Evolutionary conservation across 64 coral and sea anemone genomes (phyloP), one percentile per base, ranked within the genome.

Genomic region (Dendrophyllia cribrosa): DNA sequence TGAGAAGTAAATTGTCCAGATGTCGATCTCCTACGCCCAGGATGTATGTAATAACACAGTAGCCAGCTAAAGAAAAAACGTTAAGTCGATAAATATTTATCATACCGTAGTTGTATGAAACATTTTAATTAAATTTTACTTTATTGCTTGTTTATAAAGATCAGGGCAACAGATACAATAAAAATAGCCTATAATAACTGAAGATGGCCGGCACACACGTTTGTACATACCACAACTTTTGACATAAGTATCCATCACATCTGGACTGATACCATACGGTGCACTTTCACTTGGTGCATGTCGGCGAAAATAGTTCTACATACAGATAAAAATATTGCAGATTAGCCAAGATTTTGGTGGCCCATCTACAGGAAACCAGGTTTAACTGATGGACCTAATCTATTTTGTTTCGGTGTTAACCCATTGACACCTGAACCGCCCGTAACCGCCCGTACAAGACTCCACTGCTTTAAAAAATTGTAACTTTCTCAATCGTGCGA

Each of bases 171-270:
- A 34, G 2, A 34, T 34, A 34, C 34, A 34, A 34, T 34, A 34
- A 34, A 34, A 34, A 34, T 34, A 34, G 34, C 34, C 34, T n/a
- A n/a, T n/a, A n/a, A 34, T 34, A 2, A 34, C 34, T 34, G 34
- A 34, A 34, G 34, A 34, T 34, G 34, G 34, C 34, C 34, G 2
- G 34, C 2, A 34, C 45, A 20, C 56, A 43, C 12, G 16, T 12
- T 65, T 64, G 59, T 7, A 74, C 91, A 73, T 93, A 99, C 97
- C 97, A 81, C 97, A 99, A 77, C 97, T 99, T 66, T 99, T 99
- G 5, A 99, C 97, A 22, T 99, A 99, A 2, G 97, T 99, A 66
- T 99, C 97, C 97, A 99, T 99, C 21, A 99, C 97, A 22, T 99
- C 97, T 17, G 97, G 94, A 22, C 85, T 99, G 47, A 99, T 96